These are phyloP conservation scores for Lasioglossum calceatum DNA, from an alignment of 2,888 invertebrate species.

Conservation along the genomic window DNA sequence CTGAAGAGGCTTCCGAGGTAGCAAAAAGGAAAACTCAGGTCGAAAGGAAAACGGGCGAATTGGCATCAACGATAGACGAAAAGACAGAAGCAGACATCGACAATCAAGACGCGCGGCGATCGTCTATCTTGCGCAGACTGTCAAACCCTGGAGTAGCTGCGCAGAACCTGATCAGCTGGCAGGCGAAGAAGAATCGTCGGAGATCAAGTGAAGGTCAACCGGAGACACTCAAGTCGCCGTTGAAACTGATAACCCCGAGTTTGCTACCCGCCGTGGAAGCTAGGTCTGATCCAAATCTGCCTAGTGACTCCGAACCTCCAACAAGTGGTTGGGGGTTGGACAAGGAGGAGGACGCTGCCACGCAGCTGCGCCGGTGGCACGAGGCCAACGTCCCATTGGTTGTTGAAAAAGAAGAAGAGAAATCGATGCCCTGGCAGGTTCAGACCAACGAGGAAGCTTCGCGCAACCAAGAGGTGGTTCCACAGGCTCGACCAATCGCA, in stretches of 20 bases:
- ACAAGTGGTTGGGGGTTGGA: conserved; percentile 54
- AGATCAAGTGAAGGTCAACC: conserved; percentile 81
- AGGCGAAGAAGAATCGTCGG: conserved; percentile 75
- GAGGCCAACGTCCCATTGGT: conserved; percentile 71
- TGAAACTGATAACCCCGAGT: conserved; percentile 58
- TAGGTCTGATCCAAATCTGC: conserved; percentile 80
- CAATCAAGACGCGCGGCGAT: conserved; percentile 29
- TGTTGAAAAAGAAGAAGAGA: conserved; percentile 49
- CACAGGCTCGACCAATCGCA: background rate
- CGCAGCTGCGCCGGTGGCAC: conserved; percentile 74
- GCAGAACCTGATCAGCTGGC: conserved; percentile 70
- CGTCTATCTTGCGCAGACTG: conserved; percentile 83
- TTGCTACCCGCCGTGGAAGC: conserved; percentile 63
- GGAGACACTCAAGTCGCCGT: conserved; percentile 55
- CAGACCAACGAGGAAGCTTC: conserved; percentile 10
- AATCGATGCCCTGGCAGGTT: conserved; percentile 52
- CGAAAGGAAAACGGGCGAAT: conserved; percentile 78
- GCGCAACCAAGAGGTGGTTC: background rate
- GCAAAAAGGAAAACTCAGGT: conserved; percentile 71
- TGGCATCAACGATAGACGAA: conserved; percentile 66
- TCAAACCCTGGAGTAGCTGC: conserved; percentile 84
- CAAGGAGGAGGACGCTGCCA: conserved; percentile 52
- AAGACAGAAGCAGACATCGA: background rate
- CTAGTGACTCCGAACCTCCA: conserved; percentile 58
- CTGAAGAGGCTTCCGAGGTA: conserved; percentile 89